A percentile compares a stretch with the other conserved stretches of the same genome.
These are phyloP conservation scores for Meteorus cinctellus DNA, from an alignment of 2,888 invertebrate species.

Conservation along the genomic window DNA sequence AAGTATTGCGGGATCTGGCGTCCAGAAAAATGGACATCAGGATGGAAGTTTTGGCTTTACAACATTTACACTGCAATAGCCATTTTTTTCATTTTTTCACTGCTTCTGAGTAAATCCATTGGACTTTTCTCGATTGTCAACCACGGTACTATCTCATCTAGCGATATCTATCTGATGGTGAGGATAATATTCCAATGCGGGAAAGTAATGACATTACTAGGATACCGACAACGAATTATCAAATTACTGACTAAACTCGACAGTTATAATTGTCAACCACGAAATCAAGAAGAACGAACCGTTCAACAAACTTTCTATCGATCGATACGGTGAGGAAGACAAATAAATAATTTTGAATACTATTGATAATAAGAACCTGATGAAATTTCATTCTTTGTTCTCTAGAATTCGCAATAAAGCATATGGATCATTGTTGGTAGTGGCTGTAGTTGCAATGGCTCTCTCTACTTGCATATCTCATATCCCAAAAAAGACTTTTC, in stretches of 20 bases:
- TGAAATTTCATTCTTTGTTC: not conserved
- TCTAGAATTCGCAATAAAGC: slow-evolving; percentile 1
- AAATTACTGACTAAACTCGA: not conserved
- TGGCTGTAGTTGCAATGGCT: slow-evolving; percentile 29
- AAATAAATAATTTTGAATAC: not conserved
- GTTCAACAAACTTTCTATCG: slow-evolving; percentile 21
- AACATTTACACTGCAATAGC: not conserved
- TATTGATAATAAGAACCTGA: not conserved
- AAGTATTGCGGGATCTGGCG: not conserved
- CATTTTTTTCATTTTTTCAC: not conserved
- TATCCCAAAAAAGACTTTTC: slow-evolving; percentile 42
- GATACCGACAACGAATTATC: not conserved
- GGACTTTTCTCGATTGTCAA: too few species aligned
- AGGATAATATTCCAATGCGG: slow-evolving; percentile 21
- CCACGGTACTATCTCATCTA: too few species aligned
- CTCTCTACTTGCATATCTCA: slow-evolving; percentile 3
- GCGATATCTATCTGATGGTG: not conserved
- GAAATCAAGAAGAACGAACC: not conserved
- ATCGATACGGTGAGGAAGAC: slow-evolving; percentile 5
- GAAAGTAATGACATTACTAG: not conserved
- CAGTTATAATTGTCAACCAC: not conserved
- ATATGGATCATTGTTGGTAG: slow-evolving; percentile 26
- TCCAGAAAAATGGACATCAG: not conserved
- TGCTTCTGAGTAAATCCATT: not conserved
- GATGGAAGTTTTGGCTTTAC: not conserved